Evolutionary conservation across 2,113 vertebrate species (phyloP).

Genomic region (Nipponia nippon): DNA sequence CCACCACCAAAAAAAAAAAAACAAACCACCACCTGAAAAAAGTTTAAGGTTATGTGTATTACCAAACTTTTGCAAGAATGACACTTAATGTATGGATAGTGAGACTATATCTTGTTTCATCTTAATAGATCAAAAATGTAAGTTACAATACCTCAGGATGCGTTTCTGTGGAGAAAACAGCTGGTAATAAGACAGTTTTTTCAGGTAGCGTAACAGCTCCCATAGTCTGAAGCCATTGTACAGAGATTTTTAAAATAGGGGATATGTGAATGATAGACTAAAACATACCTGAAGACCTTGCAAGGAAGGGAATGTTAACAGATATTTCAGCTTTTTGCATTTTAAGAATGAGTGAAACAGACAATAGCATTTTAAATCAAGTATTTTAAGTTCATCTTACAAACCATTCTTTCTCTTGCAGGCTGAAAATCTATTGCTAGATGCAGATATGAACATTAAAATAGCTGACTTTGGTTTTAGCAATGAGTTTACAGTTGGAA

Average conservation of each 20-base stretch:
- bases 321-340: not conserved
- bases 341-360: not conserved
- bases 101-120: not conserved
- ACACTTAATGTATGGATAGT: not conserved
- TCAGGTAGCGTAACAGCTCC: not conserved
- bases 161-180: not conserved
- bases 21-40: not conserved
- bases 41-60: not conserved
- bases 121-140: not conserved
- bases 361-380: not conserved
- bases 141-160: not conserved
- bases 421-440: slow-evolving; percentile 97
- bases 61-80: not conserved
- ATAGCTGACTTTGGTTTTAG: slow-evolving; percentile 99
- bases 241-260: not conserved
- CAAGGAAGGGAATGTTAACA: not conserved
- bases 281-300: not conserved
- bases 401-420: slow-evolving; percentile 67
- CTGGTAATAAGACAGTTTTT: not conserved
- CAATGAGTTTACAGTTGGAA: slow-evolving; percentile 95
- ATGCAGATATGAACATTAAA: slow-evolving; percentile 99
- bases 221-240: not conserved
- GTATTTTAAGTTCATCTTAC: slow-evolving; percentile 12
- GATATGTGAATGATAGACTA: not conserved
- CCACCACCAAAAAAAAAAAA: not conserved